Evolutionary conservation across 2,797 vertebrate genomes (phyloP), one percentile per base, ranked within the genome.

Genomic region (Siniperca obscura): DNA sequence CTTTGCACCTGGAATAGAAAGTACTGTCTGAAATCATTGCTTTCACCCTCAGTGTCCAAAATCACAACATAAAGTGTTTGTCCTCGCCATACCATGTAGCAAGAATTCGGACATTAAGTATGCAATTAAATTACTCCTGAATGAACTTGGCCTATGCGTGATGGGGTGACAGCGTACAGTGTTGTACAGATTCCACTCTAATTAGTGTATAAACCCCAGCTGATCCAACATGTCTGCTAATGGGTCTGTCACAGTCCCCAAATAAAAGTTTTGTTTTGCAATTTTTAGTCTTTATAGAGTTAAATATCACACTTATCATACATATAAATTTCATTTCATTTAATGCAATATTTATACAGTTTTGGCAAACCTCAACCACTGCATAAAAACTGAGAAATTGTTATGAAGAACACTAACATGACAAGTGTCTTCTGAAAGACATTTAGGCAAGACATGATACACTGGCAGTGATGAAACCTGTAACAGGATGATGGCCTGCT

Each of bases 121-220:
- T 91, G 90, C 91, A 93, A 94, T 94, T 93, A 93, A 94, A 91
- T 91, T 86, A 89, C 87, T 89, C 84, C 87, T 91, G 86, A 94
- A 91, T 91, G 87, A 92, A 94, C 84, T 80, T 81, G 78, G 90
- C 87, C 89, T 85, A 77, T 82, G 79, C 86, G 90, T 87, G 90
- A 89, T 81, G 78, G 86, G 81, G 76, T 83, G 86, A 81, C 76
- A 69, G 82, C 60, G 42, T 76, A 73, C 80, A 82, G 72, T 68
- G 85, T 65, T 61, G 74, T 17, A 70, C 86, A 93, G 83, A 92
- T 94, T 93, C 92, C 89, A 68, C 76, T 87, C 87, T 89, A 93
- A 94, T 96, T 94, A 91, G 81, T 84, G 78, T 80, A 73, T 87
- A 87, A 90, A 92, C 87, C 84, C 78, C 61, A 67, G 40, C n/a